Evolutionary conservation across 2,113 vertebrate species (phyloP), one percentile per base, ranked within the genome.

Genomic region (Tychaedon coryphoeus): DNA sequence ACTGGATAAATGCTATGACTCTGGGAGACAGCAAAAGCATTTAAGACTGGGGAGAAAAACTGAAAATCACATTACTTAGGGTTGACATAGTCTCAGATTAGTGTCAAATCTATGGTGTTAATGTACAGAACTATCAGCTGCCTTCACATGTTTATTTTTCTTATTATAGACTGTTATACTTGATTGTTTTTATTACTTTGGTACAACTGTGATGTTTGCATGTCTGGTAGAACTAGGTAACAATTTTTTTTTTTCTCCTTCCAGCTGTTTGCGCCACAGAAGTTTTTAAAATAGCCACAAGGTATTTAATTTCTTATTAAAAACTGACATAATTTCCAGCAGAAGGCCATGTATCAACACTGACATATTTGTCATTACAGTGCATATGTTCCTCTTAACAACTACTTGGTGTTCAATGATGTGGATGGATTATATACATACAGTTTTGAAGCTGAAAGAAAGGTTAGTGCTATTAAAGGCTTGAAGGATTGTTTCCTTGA

Each of bases 221-320:
- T 51, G 14, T 88, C n/a, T 92, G 56, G 19, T 8, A 53, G 19
- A 91, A 7, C 29, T 79, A 48, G 60, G 25, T 81, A 38, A 97
- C 92, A 1, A 45, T 25, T 9, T 73, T 4, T 33, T n/a, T 24
- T 95, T 91, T 96, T 50, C 53, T 92, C 23, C 54, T 91, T 97
- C n/a, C 86, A 99, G 99, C 99, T 98, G 98, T 98, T 93, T 99
- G 99, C 5, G 98, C 99, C 95, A 98, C 98, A 24, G 99, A 99
- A 96, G 99, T 99, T 96, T 99, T 99, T 98, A 99, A 99, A 98
- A 99, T 99, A 96, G 99, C 99, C 62, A 99, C 99, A 96, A 99
- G 98, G 99, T 99, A 97, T 97, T 97, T 74, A 4, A n/a, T 92
- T 95, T 85, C 73, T 97, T 96, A 50, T 61, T 91, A 67, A 75